Evolutionary conservation across 2,888 invertebrate genomes (phyloP), one percentile per base, ranked within the genome.

Genomic region (Bhutanitis thaidina): DNA sequence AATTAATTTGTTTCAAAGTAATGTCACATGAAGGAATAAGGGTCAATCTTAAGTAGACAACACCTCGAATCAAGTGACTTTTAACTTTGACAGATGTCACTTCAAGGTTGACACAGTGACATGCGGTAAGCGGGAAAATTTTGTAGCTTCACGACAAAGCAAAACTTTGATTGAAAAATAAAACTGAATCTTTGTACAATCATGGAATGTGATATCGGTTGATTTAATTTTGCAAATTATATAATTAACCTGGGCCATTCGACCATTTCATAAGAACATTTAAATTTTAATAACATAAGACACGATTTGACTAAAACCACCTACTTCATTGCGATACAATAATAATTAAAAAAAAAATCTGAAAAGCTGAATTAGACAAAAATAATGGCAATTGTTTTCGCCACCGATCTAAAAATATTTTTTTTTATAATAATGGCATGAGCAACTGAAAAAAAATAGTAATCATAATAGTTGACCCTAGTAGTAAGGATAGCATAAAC

Each of bases 121-220:
- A n/a, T n/a, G n/a, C n/a, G n/a, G n/a, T n/a, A n/a, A n/a, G n/a
- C n/a, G n/a, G n/a, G n/a, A n/a, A n/a, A n/a, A n/a, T n/a, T n/a
- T n/a, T n/a, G 20, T 20, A 20, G 20, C 20, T 20, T 5, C 20
- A 20, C 2, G 20, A 20, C 20, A 5, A 20, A 20, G 2, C 20
- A 20, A 20, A 3, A 20, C 20, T 20, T 20, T 20, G 2, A 5
- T 3, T 20, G 20, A 5, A 20, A 36, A 43, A 41, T 20, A 36
- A 29, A 52, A 43, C 59, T 61, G 65, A 62, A 52, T 53, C 60
- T 79, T 82, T 83, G 77, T 84, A 85, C 79, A 83, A 73, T 62
- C 61, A 78, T 86, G 87, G 87, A 87, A 87, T 87, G 87, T 86
- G 84, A 82, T 80, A 77, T 74, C 65, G 59, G 67, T 70, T 66